Percentiles rank a stretch among this genome's conserved stretches.
Conservation (phyloP, 2,113 vertebrate species). For the Corythornis vintsioides region DNA sequence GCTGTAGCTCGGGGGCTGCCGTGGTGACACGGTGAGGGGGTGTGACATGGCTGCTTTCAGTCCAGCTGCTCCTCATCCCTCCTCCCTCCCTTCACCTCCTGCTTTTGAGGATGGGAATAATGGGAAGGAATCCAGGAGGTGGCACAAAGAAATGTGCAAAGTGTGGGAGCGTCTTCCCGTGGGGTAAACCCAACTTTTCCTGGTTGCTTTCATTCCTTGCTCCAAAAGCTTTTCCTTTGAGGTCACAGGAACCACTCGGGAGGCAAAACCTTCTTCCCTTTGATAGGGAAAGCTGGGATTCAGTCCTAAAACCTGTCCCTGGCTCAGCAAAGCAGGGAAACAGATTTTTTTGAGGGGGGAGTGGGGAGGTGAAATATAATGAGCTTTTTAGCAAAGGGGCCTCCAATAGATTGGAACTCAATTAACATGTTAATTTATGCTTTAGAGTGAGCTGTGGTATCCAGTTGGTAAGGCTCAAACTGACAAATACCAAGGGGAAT, state of each 20-base stretch:
- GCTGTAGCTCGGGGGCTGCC: not conserved
- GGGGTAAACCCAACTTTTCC: not conserved
- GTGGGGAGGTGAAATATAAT: not conserved
- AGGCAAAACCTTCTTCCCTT: conserved; percentile 1
- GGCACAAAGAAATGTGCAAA: not conserved
- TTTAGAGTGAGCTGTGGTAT: not conserved
- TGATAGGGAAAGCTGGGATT: not conserved
- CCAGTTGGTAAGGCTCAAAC: conserved; percentile 39
- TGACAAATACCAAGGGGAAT: conserved; percentile 34
- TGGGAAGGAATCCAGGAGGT: not conserved
- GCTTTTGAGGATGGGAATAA: not conserved
- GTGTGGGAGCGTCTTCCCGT: not conserved
- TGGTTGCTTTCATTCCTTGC: not conserved
- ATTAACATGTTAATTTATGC: conserved; percentile 70
- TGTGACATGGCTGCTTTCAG: not conserved
- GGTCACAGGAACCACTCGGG: not conserved
- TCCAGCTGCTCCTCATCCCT: too few species aligned
- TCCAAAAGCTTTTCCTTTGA: not conserved
- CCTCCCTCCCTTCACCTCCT: too few species aligned
- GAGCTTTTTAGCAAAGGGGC: conserved; percentile 22
- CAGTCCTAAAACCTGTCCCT: not conserved
- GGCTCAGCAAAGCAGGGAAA: not conserved
- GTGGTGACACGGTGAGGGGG: not conserved
- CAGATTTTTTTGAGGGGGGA: not conserved
- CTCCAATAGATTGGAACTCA: not conserved